These are phyloP conservation scores for Alces alces DNA, from an alignment of 2,113 vertebrate genomes.

Conservation along the genomic window DNA sequence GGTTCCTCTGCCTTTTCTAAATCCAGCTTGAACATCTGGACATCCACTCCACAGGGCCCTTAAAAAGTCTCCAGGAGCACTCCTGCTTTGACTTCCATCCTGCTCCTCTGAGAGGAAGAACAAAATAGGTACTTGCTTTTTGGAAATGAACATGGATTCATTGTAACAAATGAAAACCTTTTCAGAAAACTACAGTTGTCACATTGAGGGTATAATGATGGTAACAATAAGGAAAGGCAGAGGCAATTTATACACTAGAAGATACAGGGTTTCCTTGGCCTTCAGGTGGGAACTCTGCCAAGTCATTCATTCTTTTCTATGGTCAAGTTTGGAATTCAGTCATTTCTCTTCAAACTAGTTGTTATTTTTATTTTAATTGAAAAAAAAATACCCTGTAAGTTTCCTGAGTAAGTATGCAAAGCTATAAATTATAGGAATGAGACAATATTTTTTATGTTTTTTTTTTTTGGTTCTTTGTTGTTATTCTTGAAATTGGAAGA, in stretches of 20 bases:
- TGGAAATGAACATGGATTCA: background rate
- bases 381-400: background rate
- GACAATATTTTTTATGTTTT: background rate
- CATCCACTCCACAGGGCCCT: background rate
- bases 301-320: background rate
- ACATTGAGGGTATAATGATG: background rate
- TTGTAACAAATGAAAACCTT: slow-evolving; percentile 52
- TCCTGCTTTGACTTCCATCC: background rate
- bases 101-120: background rate
- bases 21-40: background rate
- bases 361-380: background rate
- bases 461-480: background rate
- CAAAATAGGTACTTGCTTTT: background rate
- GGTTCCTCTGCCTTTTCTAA: background rate
- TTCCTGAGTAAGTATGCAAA: background rate
- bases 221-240: background rate
- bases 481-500: background rate
- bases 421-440: background rate
- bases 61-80: background rate
- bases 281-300: background rate
- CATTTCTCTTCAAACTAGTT: background rate
- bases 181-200: slow-evolving; percentile 8
- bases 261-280: background rate
- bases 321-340: background rate
- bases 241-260: background rate